A percentile compares a stretch with the other conserved stretches of the same genome.
Evolutionary conservation across 2,888 invertebrate genomes (phyloP).

Genomic region (Microctonus brassicae): DNA sequence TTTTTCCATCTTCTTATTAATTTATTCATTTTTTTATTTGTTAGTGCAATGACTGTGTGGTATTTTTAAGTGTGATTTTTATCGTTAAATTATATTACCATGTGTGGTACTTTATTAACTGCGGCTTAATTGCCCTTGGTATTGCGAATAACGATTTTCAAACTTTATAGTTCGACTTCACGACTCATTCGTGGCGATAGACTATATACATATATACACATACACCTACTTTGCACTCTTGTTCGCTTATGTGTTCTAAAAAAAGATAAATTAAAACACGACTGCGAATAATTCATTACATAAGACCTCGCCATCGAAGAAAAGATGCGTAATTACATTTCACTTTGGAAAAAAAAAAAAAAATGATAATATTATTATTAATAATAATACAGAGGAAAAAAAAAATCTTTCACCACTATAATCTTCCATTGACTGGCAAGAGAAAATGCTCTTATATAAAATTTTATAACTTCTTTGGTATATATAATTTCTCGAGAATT

Average conservation of each 20-base stretch:
- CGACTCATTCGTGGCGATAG: background rate
- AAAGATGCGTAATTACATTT: background rate
- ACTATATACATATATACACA: background rate
- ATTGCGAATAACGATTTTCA: background rate
- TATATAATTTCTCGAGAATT: background rate
- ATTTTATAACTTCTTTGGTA: background rate
- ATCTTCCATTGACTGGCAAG: background rate
- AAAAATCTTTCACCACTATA: background rate
- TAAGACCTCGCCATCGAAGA: background rate
- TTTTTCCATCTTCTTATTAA: too few species aligned
- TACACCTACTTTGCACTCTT: background rate
- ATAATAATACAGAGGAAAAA: too few species aligned
- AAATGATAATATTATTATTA: too few species aligned
- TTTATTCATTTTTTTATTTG: background rate
- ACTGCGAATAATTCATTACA: background rate
- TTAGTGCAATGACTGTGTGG: background rate
- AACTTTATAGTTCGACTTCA: background rate
- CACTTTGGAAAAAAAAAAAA: background rate
- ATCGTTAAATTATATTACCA: background rate
- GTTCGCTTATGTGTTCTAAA: too few species aligned
- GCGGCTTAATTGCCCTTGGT: background rate
- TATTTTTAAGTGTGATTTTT: background rate
- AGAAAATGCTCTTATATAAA: background rate
- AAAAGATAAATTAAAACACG: background rate
- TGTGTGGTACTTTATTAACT: background rate